A percentile compares a stretch with the other conserved stretches of the same genome.
Evolutionary conservation across 2,888 invertebrate genomes (phyloP).

Genomic region (Campoplex capitator): DNA sequence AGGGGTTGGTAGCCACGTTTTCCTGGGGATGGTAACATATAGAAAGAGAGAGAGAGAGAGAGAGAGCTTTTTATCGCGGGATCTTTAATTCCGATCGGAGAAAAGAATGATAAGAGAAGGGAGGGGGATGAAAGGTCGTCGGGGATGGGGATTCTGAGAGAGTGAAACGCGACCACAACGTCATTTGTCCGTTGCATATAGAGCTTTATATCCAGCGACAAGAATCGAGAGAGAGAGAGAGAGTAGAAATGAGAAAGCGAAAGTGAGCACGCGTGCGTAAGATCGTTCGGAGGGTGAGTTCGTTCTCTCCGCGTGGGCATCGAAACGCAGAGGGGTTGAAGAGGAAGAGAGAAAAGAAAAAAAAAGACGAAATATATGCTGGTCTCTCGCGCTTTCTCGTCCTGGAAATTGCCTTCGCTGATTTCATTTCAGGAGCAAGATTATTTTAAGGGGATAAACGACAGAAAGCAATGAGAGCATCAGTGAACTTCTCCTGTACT

Average conservation of each 20-base stretch:
- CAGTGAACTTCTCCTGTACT: constrained; percentile 39
- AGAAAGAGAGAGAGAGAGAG: constrained; percentile 59
- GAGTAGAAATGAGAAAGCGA: not conserved
- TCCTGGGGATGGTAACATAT: constrained; percentile 57
- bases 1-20: constrained; percentile 65
- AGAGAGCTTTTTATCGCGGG: constrained; percentile 79
- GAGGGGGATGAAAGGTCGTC: constrained; percentile 49
- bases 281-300: constrained; percentile 57
- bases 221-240: not conserved
- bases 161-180: constrained; percentile 75
- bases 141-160: not conserved
- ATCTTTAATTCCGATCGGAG: constrained; percentile 83
- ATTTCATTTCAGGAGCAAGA: constrained; percentile 84
- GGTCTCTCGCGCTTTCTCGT: constrained; percentile 74
- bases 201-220: constrained; percentile 58
- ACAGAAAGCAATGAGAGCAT: constrained; percentile 64
- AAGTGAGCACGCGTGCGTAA: constrained; percentile 41
- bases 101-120: constrained; percentile 72
- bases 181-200: constrained; percentile 83
- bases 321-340: constrained; percentile 15
- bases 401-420: constrained; percentile 83
- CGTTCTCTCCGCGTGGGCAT: constrained; percentile 43
- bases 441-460: constrained; percentile 82
- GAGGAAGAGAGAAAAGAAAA: constrained; percentile 62
- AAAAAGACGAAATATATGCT: constrained; percentile 24